A percentile compares a stretch with the other conserved stretches of the same genome.
These are phyloP conservation scores for Phania funesta DNA, from an alignment of 2,888 invertebrate genomes.

Conservation along the genomic window DNA sequence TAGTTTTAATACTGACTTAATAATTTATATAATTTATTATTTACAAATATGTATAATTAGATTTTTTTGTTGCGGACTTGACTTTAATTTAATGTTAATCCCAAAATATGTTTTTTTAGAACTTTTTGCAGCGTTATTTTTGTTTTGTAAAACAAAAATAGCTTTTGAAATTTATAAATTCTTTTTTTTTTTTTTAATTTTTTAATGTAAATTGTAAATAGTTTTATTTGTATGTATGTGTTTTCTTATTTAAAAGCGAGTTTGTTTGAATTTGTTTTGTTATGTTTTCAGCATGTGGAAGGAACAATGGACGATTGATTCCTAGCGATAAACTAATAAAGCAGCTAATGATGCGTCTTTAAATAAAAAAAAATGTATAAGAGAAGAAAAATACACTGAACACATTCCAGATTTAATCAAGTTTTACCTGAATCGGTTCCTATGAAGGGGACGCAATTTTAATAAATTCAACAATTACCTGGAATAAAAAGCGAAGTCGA, in stretches of 20 bases:
- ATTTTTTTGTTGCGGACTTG: conserved; percentile 19
- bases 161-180: conserved; percentile 40
- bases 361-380: neutral
- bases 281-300: conserved; percentile 71
- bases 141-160: conserved; percentile 34
- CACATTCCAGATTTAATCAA: neutral
- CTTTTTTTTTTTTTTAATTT: conserved; percentile 6
- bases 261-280: conserved; percentile 40
- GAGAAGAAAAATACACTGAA: conserved; percentile 28
- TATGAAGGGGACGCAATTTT: too few species aligned
- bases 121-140: conserved; percentile 8
- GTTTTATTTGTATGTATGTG: conserved; percentile 4
- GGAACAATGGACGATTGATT: conserved; percentile 77
- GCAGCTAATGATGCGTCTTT: neutral
- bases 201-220: conserved; percentile 57
- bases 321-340: conserved; percentile 34
- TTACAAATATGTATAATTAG: conserved; percentile 55
- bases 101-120: conserved; percentile 33
- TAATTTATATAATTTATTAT: conserved; percentile 54
- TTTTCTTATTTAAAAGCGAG: conserved; percentile 61
- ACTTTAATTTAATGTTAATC: conserved; percentile 16
- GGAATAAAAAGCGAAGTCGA: too few species aligned
- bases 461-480: too few species aligned
- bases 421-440: too few species aligned
- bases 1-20: conserved; percentile 62